These are phyloP conservation scores for Brevipalpus yothersi DNA, from an alignment of 1,140 invertebrate genomes.

Conservation along the genomic window DNA sequence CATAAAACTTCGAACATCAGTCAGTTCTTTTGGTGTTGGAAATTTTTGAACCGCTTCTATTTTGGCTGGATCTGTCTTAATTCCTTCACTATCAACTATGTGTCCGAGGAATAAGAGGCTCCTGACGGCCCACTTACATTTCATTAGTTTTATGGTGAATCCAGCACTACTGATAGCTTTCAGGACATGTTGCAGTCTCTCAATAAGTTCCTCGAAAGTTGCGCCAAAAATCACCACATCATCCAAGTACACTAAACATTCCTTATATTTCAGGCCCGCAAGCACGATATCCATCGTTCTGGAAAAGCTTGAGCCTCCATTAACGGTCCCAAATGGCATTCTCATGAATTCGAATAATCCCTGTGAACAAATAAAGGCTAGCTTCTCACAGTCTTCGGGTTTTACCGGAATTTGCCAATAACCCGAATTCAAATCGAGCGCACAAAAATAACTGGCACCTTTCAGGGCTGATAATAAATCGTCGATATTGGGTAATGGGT, in stretches of 20 bases:
- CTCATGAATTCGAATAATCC: background rate
- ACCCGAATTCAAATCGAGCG: background rate
- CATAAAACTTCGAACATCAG: background rate
- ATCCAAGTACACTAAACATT: background rate
- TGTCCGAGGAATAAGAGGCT: background rate
- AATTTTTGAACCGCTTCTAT: background rate
- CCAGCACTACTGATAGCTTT: background rate
- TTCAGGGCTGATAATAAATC: background rate
- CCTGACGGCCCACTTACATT: background rate
- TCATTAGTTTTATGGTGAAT: background rate
- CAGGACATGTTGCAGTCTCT: background rate
- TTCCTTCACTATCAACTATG: background rate
- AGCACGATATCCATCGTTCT: background rate
- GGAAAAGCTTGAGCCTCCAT: background rate
- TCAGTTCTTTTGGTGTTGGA: background rate
- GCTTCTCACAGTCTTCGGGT: background rate
- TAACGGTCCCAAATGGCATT: background rate
- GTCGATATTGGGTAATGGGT: slow-evolving; percentile 23
- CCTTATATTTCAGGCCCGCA: background rate
- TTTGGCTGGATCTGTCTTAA: background rate
- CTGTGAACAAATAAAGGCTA: background rate
- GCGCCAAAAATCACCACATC: background rate
- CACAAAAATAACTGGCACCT: background rate
- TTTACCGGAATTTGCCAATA: background rate
- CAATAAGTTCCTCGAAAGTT: background rate